These are phyloP conservation scores for Lampris megalopsis DNA, from an alignment of 2,113 vertebrate genomes.

Conservation along the genomic window DNA sequence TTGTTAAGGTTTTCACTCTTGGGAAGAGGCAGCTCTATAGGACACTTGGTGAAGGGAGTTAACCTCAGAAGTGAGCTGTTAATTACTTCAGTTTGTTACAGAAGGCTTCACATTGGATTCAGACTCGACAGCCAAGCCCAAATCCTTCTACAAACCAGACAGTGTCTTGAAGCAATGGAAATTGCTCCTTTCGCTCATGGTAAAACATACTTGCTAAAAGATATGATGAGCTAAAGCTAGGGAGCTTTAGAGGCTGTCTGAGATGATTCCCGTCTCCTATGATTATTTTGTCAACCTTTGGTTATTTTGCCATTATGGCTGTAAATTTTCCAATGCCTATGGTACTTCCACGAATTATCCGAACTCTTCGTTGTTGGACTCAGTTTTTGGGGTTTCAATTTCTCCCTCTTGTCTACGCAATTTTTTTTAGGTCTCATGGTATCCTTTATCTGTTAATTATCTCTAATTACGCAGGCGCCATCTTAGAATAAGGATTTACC, in stretches of 20 bases:
- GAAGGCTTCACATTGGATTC: slow-evolving; percentile 64
- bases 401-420: slow-evolving; percentile 38
- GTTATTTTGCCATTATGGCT: slow-evolving; percentile 74
- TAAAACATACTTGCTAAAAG: slow-evolving; percentile 66
- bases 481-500: slow-evolving; percentile 45
- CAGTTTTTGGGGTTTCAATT: slow-evolving; percentile 20
- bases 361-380: slow-evolving; percentile 46
- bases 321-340: slow-evolving; percentile 69
- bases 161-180: slow-evolving; percentile 58
- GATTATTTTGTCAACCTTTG: slow-evolving; percentile 77
- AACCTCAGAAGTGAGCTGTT: slow-evolving; percentile 70
- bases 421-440: slow-evolving; percentile 36
- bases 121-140: slow-evolving; percentile 59
- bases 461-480: slow-evolving; percentile 48
- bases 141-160: slow-evolving; percentile 72
- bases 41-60: slow-evolving; percentile 72
- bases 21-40: slow-evolving; percentile 59
- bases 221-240: slow-evolving; percentile 62
- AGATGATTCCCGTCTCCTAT: slow-evolving; percentile 69
- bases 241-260: slow-evolving; percentile 58
- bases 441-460: slow-evolving; percentile 53
- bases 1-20: slow-evolving; percentile 80
- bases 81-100: slow-evolving; percentile 80
- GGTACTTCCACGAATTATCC: slow-evolving; percentile 66
- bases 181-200: slow-evolving; percentile 56